Evolutionary conservation across 1,140 invertebrate genomes (phyloP), one percentile per base, ranked within the genome.

Genomic region (Globodera rostochiensis): DNA sequence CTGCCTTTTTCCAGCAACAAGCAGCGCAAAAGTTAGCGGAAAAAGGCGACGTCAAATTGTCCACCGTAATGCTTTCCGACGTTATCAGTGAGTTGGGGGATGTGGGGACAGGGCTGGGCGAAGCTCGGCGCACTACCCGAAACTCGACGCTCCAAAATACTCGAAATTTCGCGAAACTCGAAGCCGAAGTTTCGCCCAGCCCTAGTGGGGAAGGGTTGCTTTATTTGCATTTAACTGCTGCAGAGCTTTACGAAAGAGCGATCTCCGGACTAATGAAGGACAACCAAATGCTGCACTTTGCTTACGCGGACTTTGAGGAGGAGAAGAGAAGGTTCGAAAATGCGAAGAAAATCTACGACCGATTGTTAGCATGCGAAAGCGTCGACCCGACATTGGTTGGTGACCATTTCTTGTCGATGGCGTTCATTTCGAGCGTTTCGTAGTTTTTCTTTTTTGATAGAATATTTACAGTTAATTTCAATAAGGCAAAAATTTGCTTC

Each of bases 301-400:
- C 97, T 0, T 97, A 98, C 90, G 96, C 97, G 1, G 98, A 99
- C 91, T 99, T 98, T 89, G 97, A 99, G 91, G 97, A 99, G 90
- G 94, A 96, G 49, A 91, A 96, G 71, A 93, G 98, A 86, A 96
- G 97, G 89, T 97, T 96, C 90, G 96, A 98, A 81, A 97, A 97
- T 92, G 96, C 98, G 0, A 96, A 98, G 91, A 93, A 94, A 88
- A 98, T 99, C 87, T 99, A 98, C 91, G 94, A 95, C 80, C 94
- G 94, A 85, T 94, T 96, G 87, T 91, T 98, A 19, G 94, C 95
- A 86, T 94, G 96, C 88, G 91, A 93, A 83, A 94, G 96, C 85
- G 94, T 96, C 73, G 96, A 98, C 92, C 96, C 96, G 3, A 98
- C 96, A 3, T 91, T 98, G 91, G 95, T 96, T 92, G 91, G 69